phyloP scores from a whole-genome alignment of 2,888 invertebrate species.

The Seladonia tumulorum region DNA sequence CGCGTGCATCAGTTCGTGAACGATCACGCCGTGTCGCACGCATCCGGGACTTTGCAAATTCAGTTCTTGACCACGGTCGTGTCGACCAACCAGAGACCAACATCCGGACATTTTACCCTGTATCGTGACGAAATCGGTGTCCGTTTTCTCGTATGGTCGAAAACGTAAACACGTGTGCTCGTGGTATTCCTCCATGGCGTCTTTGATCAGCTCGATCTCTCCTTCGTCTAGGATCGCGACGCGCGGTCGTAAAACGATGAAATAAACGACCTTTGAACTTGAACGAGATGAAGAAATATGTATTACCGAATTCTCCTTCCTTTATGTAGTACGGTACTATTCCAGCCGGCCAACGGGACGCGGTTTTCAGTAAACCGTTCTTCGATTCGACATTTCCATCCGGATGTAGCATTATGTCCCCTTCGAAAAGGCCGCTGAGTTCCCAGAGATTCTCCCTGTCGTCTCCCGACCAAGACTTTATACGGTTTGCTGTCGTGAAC shows the following conservation, averaged over 20 bases:
- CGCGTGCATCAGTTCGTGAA: slow-evolving; percentile 92
- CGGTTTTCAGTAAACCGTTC: slow-evolving; percentile 84
- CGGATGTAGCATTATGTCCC: slow-evolving; percentile 87
- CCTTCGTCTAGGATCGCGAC: slow-evolving; percentile 38
- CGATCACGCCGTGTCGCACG: slow-evolving; percentile 85
- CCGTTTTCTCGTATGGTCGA: slow-evolving; percentile 86
- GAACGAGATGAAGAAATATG: background rate
- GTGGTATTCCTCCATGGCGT: slow-evolving; percentile 87
- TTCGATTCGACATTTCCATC: slow-evolving; percentile 75
- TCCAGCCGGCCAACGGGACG: slow-evolving; percentile 85
- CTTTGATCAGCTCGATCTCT: slow-evolving; percentile 85
- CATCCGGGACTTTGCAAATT: slow-evolving; percentile 84
- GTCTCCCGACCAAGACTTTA: slow-evolving; percentile 84
- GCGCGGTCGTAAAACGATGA: background rate
- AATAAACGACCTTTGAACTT: background rate
- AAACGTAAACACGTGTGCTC: slow-evolving; percentile 88
- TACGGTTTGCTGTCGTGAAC: slow-evolving; percentile 50
- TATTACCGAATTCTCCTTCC: slow-evolving; percentile 85
- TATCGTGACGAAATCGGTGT: slow-evolving; percentile 87
- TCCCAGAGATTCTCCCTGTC: slow-evolving; percentile 86
- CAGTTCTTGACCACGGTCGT: slow-evolving; percentile 87
- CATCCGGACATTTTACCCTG: slow-evolving; percentile 87
- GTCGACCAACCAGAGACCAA: slow-evolving; percentile 88
- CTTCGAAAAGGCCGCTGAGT: slow-evolving; percentile 86
- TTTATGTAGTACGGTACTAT: slow-evolving; percentile 86